These are phyloP conservation scores for Nymphalis polychloros DNA, from an alignment of 2,888 invertebrate species.

Conservation along the genomic window DNA sequence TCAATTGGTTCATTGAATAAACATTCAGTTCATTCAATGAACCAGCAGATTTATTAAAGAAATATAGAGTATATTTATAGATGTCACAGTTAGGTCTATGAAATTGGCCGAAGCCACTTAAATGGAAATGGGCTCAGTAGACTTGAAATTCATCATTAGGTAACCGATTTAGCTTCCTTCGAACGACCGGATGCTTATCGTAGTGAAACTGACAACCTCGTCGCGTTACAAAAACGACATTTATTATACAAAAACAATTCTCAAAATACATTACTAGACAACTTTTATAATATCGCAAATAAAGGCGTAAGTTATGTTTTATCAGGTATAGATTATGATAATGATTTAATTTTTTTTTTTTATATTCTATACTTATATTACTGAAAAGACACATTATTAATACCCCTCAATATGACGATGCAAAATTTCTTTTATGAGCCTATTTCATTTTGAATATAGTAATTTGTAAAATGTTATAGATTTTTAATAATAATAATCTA, in stretches of 20 bases:
- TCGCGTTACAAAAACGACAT: constrained; percentile 36
- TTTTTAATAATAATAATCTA: too few species aligned
- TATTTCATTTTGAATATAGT: too few species aligned
- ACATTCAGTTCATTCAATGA: too few species aligned
- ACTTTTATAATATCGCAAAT: constrained; percentile 23
- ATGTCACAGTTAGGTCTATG: constrained; percentile 3
- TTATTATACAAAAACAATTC: constrained; percentile 39
- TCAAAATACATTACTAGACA: constrained; percentile 35
- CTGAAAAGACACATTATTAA: too few species aligned
- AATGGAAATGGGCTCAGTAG: constrained; percentile 28
- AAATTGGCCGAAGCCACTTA: constrained; percentile 17
- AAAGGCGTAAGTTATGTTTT: too few species aligned
- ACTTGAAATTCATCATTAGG: constrained; percentile 38
- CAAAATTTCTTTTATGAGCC: too few species aligned
- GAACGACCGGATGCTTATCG: constrained; percentile 30
- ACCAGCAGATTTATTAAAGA: not conserved
- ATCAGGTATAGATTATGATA: too few species aligned
- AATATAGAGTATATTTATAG: not conserved
- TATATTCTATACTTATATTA: too few species aligned
- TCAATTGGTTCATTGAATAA: too few species aligned
- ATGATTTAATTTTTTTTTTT: too few species aligned
- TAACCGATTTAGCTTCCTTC: constrained; percentile 33
- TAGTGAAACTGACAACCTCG: constrained; percentile 33
- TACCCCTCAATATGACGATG: too few species aligned
- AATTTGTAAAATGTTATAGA: too few species aligned